Conservation (phyloP, 2,888 invertebrate species). For the Drosophila multiciliata region DNA sequence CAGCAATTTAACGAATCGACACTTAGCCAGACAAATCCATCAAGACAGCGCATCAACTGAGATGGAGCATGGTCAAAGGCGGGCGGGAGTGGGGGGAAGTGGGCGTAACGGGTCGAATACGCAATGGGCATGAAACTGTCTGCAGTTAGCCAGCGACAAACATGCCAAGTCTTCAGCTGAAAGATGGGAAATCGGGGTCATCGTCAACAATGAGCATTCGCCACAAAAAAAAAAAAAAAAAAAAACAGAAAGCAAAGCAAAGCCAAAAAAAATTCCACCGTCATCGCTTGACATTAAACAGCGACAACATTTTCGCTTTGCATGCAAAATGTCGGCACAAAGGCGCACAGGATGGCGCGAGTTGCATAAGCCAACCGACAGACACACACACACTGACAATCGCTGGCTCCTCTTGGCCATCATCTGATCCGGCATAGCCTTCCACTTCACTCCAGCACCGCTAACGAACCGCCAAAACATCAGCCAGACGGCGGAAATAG, state of each 20-base stretch:
- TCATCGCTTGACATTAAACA: constrained; percentile 79
- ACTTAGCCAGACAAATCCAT: constrained; percentile 75
- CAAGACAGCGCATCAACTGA: constrained; percentile 60
- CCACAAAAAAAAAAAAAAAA: constrained; percentile 10
- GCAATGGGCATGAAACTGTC: constrained; percentile 72
- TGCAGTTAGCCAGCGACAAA: constrained; percentile 56
- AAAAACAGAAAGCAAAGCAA: not conserved
- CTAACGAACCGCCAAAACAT: constrained; percentile 75
- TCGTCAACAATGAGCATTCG: constrained; percentile 39
- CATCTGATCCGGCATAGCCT: constrained; percentile 53
- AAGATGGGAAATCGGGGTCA: constrained; percentile 38
- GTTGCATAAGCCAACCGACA: constrained; percentile 75
- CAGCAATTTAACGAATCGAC: constrained; percentile 55
- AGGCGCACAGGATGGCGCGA: constrained; percentile 64
- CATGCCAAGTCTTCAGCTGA: constrained; percentile 42
- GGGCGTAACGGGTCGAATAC: constrained; percentile 34
- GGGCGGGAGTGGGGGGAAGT: not conserved
- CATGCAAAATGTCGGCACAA: constrained; percentile 73
- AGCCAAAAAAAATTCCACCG: constrained; percentile 25
- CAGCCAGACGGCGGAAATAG: constrained; percentile 80
- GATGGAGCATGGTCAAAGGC: constrained; percentile 9
- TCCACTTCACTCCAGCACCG: constrained; percentile 22
- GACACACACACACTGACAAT: constrained; percentile 56
- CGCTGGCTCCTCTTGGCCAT: constrained; percentile 42
- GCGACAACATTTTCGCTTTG: constrained; percentile 78